A percentile compares a stretch with the other conserved stretches of the same genome.
Conservation (phyloP, 1,140 invertebrate species). For the Pseudomyrmex cubaensis region DNA sequence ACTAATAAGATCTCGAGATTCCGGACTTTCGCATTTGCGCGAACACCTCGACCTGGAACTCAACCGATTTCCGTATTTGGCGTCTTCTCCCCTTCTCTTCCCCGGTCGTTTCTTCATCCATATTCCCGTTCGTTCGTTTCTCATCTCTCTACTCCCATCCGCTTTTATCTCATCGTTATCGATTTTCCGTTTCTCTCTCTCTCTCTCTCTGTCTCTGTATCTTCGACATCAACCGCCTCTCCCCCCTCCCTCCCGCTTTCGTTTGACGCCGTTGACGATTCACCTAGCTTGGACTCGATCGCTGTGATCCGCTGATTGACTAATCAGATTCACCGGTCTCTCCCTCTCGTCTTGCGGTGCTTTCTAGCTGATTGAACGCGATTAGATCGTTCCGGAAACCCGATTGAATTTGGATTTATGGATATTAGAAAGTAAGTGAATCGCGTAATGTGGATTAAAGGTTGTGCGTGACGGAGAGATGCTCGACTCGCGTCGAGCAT, state of each 20-base stretch:
- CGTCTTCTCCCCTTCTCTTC: not conserved
- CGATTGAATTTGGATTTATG: conserved; percentile 71
- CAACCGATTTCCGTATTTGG: conserved; percentile 64
- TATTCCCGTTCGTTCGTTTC: conserved; percentile 38
- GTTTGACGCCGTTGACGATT: conserved; percentile 25
- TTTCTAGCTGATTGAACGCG: conserved; percentile 69
- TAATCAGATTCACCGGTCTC: conserved; percentile 69
- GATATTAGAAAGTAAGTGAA: conserved; percentile 66
- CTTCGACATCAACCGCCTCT: not conserved
- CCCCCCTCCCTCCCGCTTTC: not conserved
- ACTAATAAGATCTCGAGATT: conserved; percentile 51
- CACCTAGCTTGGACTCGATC: conserved; percentile 46
- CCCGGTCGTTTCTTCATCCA: conserved; percentile 53
- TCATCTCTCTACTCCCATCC: conserved; percentile 42
- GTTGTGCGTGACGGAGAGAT: conserved; percentile 5
- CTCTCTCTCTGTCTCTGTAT: conserved; percentile 27
- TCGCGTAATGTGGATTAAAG: conserved; percentile 45
- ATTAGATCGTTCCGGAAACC: conserved; percentile 67
- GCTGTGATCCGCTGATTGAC: conserved; percentile 60
- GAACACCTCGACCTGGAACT: conserved; percentile 55
- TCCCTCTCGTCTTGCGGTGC: conserved; percentile 50
- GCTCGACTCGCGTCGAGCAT: not conserved
- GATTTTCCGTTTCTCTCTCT: conserved; percentile 55
- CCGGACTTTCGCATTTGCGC: conserved; percentile 59
- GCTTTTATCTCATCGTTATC: conserved; percentile 47